These are phyloP conservation scores for Stramonita haemastoma DNA, from an alignment of 2,888 invertebrate species.

Conservation along the genomic window DNA sequence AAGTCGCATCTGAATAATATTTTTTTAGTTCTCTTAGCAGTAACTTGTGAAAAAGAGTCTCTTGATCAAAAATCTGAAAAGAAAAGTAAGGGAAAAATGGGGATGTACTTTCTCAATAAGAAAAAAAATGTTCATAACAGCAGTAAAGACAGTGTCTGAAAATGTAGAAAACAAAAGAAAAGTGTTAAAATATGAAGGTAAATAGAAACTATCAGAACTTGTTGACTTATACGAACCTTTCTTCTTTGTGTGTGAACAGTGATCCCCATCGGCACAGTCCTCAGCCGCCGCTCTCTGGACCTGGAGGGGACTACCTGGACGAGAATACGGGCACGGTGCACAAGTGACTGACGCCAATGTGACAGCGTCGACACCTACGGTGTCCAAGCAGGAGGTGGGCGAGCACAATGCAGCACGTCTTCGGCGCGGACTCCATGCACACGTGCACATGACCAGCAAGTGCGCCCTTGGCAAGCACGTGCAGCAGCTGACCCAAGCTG, in stretches of 20 bases:
- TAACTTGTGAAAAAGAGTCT: too few relatives aligned
- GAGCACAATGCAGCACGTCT: slow-evolving; percentile 56
- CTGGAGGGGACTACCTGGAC: slow-evolving; percentile 61
- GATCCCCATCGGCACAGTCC: slow-evolving; percentile 58
- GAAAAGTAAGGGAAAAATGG: not conserved
- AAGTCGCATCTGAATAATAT: too few relatives aligned
- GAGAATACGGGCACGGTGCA: slow-evolving; percentile 53
- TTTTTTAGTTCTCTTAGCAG: too few relatives aligned
- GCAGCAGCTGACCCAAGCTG: slow-evolving; percentile 62
- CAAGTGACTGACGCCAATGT: slow-evolving; percentile 55
- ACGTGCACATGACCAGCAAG: slow-evolving; percentile 60
- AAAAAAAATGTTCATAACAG: not conserved
- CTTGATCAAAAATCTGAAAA: not conserved
- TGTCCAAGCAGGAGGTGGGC: slow-evolving; percentile 57
- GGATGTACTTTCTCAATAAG: not conserved
- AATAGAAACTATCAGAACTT: not conserved
- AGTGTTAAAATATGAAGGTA: not conserved
- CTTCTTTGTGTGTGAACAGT: slow-evolving; percentile 51
- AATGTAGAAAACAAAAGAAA: not conserved
- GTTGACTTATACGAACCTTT: not conserved
- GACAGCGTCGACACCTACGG: slow-evolving; percentile 64
- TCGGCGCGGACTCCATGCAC: slow-evolving; percentile 61
- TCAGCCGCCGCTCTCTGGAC: slow-evolving; percentile 59
- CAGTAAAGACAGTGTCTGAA: not conserved
- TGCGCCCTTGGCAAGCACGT: slow-evolving; percentile 64